A percentile compares a stretch with the other conserved stretches of the same genome.
Evolutionary conservation across 1,140 invertebrate species (phyloP).

Genomic region (Pachyrhynchus sulphureomaculatus): DNA sequence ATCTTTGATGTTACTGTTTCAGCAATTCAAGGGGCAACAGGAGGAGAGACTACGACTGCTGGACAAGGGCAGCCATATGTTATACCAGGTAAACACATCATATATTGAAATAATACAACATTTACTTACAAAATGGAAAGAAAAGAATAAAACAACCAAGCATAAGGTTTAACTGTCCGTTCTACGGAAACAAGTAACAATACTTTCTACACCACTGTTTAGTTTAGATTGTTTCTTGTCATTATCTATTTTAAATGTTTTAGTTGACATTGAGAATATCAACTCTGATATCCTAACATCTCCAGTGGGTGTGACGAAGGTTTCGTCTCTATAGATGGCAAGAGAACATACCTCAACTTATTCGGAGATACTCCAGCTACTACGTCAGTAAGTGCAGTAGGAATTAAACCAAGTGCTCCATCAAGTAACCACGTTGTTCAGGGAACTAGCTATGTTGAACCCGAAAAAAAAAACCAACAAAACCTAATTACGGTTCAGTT

Average conservation of each 20-base stretch:
- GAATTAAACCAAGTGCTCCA: constrained; percentile 45
- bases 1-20: constrained; percentile 87
- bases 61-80: constrained; percentile 55
- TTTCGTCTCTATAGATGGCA: constrained; percentile 90
- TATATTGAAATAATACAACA: too few species aligned
- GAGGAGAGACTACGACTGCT: constrained; percentile 50
- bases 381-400: constrained; percentile 36
- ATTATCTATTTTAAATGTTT: too few species aligned
- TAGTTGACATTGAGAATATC: constrained; percentile 47
- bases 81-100: constrained; percentile 57
- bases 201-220: too few species aligned
- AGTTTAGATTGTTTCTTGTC: too few species aligned
- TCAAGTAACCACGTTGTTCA: constrained; percentile 51
- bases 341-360: constrained; percentile 83
- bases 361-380: constrained; percentile 59
- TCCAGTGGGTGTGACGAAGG: constrained; percentile 74
- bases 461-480: constrained; percentile 48
- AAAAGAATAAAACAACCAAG: too few species aligned
- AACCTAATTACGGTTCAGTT: constrained; percentile 35
- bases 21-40: constrained; percentile 78
- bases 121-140: too few species aligned
- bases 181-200: too few species aligned
- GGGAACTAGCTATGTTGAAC: constrained; percentile 57
- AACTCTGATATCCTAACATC: constrained; percentile 71
- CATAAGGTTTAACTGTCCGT: too few species aligned